Evolutionary conservation across 2,888 invertebrate species (phyloP).

Genomic region (Hemithea aestivaria): DNA sequence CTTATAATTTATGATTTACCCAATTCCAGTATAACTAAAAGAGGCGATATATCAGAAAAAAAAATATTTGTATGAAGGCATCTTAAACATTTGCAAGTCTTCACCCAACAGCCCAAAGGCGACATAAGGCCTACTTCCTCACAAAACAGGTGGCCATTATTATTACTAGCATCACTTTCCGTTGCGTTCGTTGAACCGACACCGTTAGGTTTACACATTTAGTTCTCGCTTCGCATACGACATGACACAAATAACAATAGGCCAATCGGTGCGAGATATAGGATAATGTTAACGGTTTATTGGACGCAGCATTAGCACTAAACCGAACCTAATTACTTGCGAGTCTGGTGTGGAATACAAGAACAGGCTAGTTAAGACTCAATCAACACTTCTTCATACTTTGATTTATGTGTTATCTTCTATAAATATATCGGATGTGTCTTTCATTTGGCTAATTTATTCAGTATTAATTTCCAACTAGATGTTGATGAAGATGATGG

Average conservation of each 20-base stretch:
- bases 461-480: too few relatives aligned
- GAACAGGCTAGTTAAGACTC: background rate
- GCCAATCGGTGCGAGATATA: conserved; percentile 49
- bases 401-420: too few relatives aligned
- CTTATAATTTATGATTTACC: too few relatives aligned
- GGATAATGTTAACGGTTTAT: conserved; percentile 36
- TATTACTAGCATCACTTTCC: conserved; percentile 67
- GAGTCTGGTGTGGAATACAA: conserved; percentile 1
- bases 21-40: too few relatives aligned
- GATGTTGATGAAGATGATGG: too few relatives aligned
- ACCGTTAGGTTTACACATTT: conserved; percentile 74
- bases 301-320: background rate
- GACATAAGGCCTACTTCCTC: conserved; percentile 43
- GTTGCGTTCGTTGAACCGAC: conserved; percentile 73
- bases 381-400: too few relatives aligned
- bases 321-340: conserved; percentile 3
- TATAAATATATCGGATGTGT: too few relatives aligned
- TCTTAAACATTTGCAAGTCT: conserved; percentile 23
- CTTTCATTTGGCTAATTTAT: too few relatives aligned
- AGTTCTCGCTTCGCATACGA: conserved; percentile 58
- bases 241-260: conserved; percentile 74
- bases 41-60: too few relatives aligned
- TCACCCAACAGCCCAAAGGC: conserved; percentile 13
- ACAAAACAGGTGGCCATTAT: conserved; percentile 66
- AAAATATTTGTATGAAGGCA: conserved; percentile 14